phyloP scores from a whole-genome alignment of 2,113 vertebrate species.

The Arizona elegans region DNA sequence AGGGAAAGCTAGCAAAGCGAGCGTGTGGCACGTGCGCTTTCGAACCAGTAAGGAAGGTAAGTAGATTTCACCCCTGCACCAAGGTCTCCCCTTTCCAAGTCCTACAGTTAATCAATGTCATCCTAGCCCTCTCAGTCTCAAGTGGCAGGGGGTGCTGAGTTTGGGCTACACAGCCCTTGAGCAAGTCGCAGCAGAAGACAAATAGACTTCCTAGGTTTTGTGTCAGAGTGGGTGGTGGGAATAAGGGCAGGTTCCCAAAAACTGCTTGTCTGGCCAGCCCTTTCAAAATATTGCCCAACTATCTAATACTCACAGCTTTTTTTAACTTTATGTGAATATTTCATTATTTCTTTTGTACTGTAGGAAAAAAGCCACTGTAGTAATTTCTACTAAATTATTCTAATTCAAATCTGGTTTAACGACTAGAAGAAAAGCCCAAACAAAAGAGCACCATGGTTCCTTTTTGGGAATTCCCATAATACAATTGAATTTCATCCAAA shows the following conservation, averaged over 20 bases:
- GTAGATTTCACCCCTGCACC: not conserved
- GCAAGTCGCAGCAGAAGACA: too few relatives aligned
- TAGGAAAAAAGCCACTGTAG: not conserved
- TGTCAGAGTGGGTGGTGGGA: not conserved
- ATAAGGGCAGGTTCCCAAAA: not conserved
- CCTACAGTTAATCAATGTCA: not conserved
- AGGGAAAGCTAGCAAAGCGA: too few relatives aligned
- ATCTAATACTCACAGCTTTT: not conserved
- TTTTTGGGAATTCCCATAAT: constrained; percentile 34
- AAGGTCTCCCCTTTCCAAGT: not conserved
- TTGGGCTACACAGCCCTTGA: not conserved
- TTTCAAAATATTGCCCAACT: not conserved
- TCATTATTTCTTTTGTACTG: constrained; percentile 20
- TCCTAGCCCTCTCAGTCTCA: not conserved
- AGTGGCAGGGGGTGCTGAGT: not conserved
- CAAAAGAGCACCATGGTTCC: constrained; percentile 45
- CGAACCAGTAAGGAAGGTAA: too few relatives aligned
- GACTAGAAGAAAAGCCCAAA: constrained; percentile 52
- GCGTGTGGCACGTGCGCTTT: too few relatives aligned
- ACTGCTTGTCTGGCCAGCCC: not conserved
- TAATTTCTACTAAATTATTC: constrained; percentile 42
- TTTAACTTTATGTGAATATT: constrained; percentile 40
- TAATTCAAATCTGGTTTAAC: constrained; percentile 55
- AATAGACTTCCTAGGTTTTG: not conserved
- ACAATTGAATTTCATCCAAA: constrained; percentile 42